Evolutionary conservation across 92 coral and sea anemone species (phyloP).

Genomic region (Phenganax stokvisi): DNA sequence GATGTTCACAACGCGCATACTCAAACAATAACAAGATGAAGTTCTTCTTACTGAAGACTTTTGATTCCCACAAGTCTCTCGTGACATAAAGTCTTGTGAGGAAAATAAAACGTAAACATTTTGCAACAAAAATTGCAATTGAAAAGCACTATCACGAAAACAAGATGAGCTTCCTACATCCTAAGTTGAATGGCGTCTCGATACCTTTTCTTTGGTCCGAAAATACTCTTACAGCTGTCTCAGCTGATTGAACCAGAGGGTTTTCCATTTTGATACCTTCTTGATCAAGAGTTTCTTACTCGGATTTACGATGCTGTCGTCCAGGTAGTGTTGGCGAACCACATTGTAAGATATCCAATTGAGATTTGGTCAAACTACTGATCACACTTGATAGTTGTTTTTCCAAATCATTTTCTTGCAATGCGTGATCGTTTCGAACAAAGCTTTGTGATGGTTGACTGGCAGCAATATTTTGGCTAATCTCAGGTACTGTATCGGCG

Average conservation of each 20-base stretch:
- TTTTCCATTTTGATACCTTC: too few species aligned
- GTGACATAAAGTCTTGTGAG: too few species aligned
- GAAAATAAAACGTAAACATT: too few species aligned
- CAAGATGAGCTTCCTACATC: not conserved
- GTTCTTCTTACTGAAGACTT: not conserved
- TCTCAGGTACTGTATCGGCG: not conserved
- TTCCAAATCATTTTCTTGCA: not conserved
- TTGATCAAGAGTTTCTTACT: too few species aligned
- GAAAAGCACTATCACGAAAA: not conserved
- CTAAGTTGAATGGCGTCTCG: constrained; percentile 2
- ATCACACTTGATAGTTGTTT: not conserved
- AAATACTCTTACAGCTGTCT: too few species aligned
- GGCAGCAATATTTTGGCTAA: not conserved
- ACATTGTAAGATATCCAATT: constrained; percentile 5
- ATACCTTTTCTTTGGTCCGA: too few species aligned
- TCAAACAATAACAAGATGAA: not conserved
- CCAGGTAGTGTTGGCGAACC: not conserved
- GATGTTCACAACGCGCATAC: not conserved
- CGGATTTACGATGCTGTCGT: too few species aligned
- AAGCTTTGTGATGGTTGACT: not conserved
- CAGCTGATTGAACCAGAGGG: too few species aligned
- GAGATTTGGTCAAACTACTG: constrained; percentile 13
- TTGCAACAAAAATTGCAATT: not conserved
- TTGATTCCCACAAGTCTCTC: not conserved
- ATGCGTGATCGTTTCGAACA: not conserved